Evolutionary conservation across 1,140 invertebrate species (phyloP).

Genomic region (Drosophila kanapiae): DNA sequence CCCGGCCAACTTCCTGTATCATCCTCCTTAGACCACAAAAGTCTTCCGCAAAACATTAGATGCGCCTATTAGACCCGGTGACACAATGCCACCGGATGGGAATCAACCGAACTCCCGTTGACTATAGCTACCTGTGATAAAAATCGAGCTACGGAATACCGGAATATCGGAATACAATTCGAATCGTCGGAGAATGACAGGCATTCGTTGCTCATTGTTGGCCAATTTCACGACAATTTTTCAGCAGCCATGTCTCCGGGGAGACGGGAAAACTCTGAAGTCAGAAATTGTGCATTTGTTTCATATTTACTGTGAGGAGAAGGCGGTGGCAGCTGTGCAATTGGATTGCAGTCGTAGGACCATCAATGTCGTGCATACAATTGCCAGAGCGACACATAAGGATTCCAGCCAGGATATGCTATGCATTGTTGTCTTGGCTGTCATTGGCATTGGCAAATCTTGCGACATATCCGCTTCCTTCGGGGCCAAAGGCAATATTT

Average conservation of each 20-base stretch:
- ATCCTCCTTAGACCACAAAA: slow-evolving; percentile 46
- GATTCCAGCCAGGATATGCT: slow-evolving; percentile 69
- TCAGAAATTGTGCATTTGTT: slow-evolving; percentile 71
- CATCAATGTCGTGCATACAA: slow-evolving; percentile 83
- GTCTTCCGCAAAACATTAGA: slow-evolving; percentile 74
- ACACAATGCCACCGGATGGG: slow-evolving; percentile 58
- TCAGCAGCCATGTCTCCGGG: slow-evolving; percentile 60
- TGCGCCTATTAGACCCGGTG: slow-evolving; percentile 58
- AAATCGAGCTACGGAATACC: slow-evolving; percentile 31
- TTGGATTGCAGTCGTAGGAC: slow-evolving; percentile 61
- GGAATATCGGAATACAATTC: slow-evolving; percentile 42
- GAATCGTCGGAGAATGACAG: slow-evolving; percentile 60
- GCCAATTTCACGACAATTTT: slow-evolving; percentile 81
- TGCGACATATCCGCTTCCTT: slow-evolving; percentile 80
- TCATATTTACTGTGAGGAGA: slow-evolving; percentile 67
- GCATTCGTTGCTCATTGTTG: slow-evolving; percentile 72
- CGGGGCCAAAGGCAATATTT: slow-evolving; percentile 68
- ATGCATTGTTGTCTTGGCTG: slow-evolving; percentile 32
- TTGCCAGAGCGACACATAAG: slow-evolving; percentile 78
- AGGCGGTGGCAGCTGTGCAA: slow-evolving; percentile 64
- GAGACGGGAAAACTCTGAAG: slow-evolving; percentile 42
- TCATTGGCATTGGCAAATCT: slow-evolving; percentile 59
- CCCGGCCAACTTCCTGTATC: slow-evolving; percentile 64
- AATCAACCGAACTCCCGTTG: slow-evolving; percentile 12
- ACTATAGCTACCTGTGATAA: slow-evolving; percentile 54